Evolutionary conservation across 2,113 vertebrate species (phyloP).

Genomic region (Apistogramma diplotaenia): DNA sequence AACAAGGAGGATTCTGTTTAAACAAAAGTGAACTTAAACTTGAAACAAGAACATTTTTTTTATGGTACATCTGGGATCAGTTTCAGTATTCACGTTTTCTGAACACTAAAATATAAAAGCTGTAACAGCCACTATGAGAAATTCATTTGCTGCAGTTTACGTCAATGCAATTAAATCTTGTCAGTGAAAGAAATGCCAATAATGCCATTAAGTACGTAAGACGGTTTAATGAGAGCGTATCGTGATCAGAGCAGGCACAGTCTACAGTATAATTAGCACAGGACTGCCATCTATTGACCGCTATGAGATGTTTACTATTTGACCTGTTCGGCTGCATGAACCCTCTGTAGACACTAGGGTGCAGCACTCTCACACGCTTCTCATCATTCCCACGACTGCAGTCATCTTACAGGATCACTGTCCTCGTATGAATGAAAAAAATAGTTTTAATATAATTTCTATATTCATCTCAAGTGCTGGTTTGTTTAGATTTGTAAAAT

Average conservation of each 20-base stretch:
- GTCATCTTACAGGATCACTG: background rate
- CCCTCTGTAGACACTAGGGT: slow-evolving; percentile 20
- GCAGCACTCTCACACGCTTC: background rate
- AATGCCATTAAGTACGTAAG: background rate
- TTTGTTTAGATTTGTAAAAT: background rate
- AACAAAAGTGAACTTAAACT: background rate
- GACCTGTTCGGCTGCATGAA: slow-evolving; percentile 7
- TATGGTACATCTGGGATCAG: background rate
- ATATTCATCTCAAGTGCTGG: background rate
- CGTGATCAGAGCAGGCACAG: background rate
- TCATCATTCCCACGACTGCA: background rate
- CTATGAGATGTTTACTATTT: background rate
- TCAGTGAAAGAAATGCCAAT: background rate
- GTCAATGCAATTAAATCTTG: background rate
- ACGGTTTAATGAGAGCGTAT: background rate
- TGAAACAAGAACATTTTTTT: background rate
- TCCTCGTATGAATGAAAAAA: background rate
- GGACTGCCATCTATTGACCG: slow-evolving; percentile 59
- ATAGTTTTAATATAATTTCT: background rate
- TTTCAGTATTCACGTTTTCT: background rate
- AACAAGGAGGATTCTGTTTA: background rate
- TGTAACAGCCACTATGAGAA: background rate
- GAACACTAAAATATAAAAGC: slow-evolving; percentile 36
- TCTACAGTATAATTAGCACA: background rate
- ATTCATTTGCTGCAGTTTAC: background rate